A percentile compares a stretch with the other conserved stretches of the same genome.
Conservation (phyloP, 2,113 vertebrate species). For the Albula glossodonta region DNA sequence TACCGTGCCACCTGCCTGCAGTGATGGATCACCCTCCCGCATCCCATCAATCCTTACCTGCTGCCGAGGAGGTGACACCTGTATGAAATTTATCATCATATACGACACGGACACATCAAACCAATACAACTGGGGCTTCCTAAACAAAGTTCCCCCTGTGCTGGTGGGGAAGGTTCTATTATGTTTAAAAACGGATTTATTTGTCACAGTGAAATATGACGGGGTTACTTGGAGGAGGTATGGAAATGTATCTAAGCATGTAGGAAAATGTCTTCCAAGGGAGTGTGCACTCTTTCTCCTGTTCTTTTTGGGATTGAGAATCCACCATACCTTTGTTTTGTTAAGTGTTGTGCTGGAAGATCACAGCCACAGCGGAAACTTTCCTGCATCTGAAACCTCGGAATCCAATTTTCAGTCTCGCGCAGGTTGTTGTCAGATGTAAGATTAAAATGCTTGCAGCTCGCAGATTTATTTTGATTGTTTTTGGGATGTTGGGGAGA, state of each 20-base stretch:
- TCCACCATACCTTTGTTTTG: background rate
- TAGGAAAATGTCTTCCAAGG: background rate
- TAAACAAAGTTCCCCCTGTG: constrained; percentile 58
- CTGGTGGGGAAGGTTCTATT: constrained; percentile 57
- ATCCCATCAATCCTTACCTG: constrained; percentile 94
- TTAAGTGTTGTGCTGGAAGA: background rate
- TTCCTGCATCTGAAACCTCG: background rate
- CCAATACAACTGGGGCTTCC: constrained; percentile 63
- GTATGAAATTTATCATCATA: constrained; percentile 93
- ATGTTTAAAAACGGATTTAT: constrained; percentile 69
- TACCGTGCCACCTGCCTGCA: constrained; percentile 89
- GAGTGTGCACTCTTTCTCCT: background rate
- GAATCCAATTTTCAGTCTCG: background rate
- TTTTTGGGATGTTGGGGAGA: background rate
- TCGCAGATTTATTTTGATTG: background rate
- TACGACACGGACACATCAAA: constrained; percentile 61
- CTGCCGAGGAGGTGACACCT: constrained; percentile 87
- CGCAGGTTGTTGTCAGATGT: background rate
- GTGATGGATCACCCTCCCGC: constrained; percentile 91
- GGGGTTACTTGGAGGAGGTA: constrained; percentile 37
- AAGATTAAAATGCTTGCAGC: background rate
- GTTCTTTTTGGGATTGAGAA: background rate
- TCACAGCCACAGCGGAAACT: background rate
- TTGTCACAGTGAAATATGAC: constrained; percentile 53
- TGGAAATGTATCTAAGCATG: constrained; percentile 25